Conservation (phyloP, 92 coral and sea anemone species). For the Porites divaricata region DNA sequence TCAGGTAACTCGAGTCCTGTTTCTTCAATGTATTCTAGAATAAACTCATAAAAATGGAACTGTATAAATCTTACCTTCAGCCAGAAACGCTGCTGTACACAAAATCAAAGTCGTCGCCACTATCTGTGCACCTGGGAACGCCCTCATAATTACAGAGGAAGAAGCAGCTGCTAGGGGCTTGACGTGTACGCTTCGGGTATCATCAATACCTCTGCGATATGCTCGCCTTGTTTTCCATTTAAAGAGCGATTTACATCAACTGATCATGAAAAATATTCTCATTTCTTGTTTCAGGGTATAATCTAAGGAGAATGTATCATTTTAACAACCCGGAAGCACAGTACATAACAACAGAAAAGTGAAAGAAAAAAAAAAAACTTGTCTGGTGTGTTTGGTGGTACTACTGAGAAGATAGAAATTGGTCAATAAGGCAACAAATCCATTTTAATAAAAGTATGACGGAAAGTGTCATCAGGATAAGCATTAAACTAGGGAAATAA, state of each 20-base stretch:
- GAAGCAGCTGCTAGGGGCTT: not conserved
- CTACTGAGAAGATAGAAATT: not conserved
- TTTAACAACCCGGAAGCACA: not conserved
- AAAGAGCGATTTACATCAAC: not conserved
- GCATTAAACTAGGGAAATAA: too few relatives aligned
- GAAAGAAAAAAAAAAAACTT: too few relatives aligned
- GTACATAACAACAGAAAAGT: not conserved
- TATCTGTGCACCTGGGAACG: not conserved
- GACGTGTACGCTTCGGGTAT: not conserved
- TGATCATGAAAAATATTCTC: constrained; percentile 2
- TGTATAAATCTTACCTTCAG: not conserved
- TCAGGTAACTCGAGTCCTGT: too few relatives aligned
- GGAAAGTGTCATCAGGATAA: too few relatives aligned
- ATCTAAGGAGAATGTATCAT: constrained; percentile 1
- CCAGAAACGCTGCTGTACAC: not conserved
- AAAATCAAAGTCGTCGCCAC: not conserved
- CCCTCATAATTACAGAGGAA: constrained; percentile 6
- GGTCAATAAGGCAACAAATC: not conserved
- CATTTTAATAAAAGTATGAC: not conserved
- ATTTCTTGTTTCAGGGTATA: not conserved
- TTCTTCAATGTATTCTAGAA: not conserved
- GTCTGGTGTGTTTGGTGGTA: not conserved
- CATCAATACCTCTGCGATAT: too few relatives aligned
- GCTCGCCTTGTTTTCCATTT: not conserved
- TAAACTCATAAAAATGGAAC: not conserved